phyloP scores from a whole-genome alignment of 1,140 invertebrate species.

The Andrena cerasifolii region DNA sequence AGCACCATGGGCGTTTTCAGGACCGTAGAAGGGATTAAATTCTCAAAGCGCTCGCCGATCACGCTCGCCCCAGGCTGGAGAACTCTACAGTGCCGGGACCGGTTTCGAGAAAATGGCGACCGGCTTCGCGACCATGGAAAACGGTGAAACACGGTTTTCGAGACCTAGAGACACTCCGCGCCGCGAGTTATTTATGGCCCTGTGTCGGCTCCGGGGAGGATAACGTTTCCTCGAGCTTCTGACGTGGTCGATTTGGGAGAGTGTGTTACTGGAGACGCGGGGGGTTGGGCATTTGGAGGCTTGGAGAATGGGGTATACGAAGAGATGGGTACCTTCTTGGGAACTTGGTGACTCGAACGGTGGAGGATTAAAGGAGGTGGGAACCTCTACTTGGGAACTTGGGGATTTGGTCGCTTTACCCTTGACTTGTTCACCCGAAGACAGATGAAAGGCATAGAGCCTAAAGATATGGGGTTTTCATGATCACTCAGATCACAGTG shows the following conservation, averaged over 20 bases:
- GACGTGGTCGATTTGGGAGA: not conserved
- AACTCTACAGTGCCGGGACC: not conserved
- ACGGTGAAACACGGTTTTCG: not conserved
- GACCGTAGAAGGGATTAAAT: slow-evolving; percentile 62
- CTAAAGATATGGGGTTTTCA: too few species aligned
- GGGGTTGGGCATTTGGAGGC: too few species aligned
- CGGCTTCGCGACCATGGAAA: not conserved
- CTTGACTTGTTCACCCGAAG: not conserved
- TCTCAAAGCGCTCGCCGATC: slow-evolving; percentile 51
- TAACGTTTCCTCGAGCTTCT: not conserved
- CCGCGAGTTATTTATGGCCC: not conserved
- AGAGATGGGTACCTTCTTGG: too few species aligned
- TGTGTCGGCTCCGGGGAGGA: not conserved
- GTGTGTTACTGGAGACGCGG: too few species aligned
- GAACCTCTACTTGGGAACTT: too few species aligned
- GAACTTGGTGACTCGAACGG: not conserved
- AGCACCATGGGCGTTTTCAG: slow-evolving; percentile 63
- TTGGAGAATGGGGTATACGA: too few species aligned
- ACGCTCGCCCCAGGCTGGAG: not conserved
- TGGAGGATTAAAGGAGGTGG: too few species aligned
- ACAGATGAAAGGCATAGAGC: too few species aligned
- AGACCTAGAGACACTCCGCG: not conserved
- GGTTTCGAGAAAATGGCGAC: slow-evolving; percentile 43
- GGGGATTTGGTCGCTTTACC: too few species aligned
- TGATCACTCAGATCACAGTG: too few species aligned